Evolutionary conservation across 2,888 invertebrate species (phyloP).

Genomic region (Polyploca ridens): DNA sequence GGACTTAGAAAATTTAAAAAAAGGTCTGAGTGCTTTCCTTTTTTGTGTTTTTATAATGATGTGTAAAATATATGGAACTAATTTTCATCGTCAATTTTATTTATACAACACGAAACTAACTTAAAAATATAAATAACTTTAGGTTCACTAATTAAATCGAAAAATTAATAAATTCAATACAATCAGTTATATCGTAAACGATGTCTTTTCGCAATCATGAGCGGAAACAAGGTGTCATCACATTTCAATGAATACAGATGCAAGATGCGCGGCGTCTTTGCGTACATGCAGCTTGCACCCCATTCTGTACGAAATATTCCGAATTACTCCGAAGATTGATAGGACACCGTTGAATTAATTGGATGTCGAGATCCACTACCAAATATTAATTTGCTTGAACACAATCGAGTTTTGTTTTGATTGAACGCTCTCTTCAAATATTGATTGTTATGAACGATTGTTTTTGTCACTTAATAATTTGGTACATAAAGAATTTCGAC

Average conservation of each 20-base stretch:
- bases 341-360: conserved; percentile 32
- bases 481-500: neutral
- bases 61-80: too few species aligned
- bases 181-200: too few species aligned
- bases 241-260: conserved; percentile 14
- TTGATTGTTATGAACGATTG: conserved; percentile 24
- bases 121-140: too few species aligned
- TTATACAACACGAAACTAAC: too few species aligned
- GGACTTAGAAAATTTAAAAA: too few species aligned
- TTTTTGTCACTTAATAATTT: conserved; percentile 4
- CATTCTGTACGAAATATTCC: conserved; percentile 22
- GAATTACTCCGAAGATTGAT: conserved; percentile 29
- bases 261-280: neutral
- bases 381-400: conserved; percentile 33
- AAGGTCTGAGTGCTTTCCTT: too few species aligned
- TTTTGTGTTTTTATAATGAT: too few species aligned
- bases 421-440: conserved; percentile 32
- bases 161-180: neutral
- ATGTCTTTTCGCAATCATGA: neutral
- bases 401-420: conserved; percentile 33
- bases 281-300: conserved; percentile 16
- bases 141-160: too few species aligned
- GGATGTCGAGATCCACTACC: conserved; percentile 22
- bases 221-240: conserved; percentile 15
- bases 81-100: too few species aligned